Evolutionary conservation across 2,797 vertebrate species (phyloP), one percentile per base, ranked within the genome.

Genomic region (Anas bahamensis): DNA sequence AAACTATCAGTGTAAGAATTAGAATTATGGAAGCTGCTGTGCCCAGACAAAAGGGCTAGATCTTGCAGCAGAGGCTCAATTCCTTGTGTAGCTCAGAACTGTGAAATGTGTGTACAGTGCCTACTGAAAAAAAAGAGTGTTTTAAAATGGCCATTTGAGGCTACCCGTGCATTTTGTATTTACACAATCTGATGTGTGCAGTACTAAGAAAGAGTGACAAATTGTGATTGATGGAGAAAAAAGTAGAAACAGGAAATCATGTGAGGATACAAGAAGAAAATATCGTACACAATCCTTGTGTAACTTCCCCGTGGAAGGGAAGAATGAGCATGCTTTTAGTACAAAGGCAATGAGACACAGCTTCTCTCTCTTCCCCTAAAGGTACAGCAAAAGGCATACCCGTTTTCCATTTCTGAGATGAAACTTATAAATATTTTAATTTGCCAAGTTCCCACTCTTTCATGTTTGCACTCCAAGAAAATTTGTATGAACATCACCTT

Each of bases 341-440:
- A 41, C 61, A 29, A 39, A 29, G 81, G 26, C 44, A 59, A 52
- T 4, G 55, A 42, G 63, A 66, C 73, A 13, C 26, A 41, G 41
- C 29, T 61, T 29, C 48, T 48, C 35, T 39, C 12, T 10, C 60
- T 41, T 18, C 9, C 48, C 74, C 78, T 77, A 7, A 56, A 80
- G 65, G 44, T 39, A 17, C 28, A 21, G 52, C 46, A 73, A 28
- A 78, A 83, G 31, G 17, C 53, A 37, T 6, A n/a, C 53, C 59
- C 8, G 0, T 60, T 90, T 76, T 86, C 79, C 81, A 71, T 44
- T 88, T 64, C 88, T 74, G 86, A 95, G 83, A 0, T 64, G 57
- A 37, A 74, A 48, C 65, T 92, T 86, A 87, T 87, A 57, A 86
- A 87, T 93, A 91, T 84, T 93, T 90, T 61, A 77, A 91, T 88